Evolutionary conservation across 1,140 invertebrate genomes (phyloP).

Genomic region (Medauroidea extradentata): DNA sequence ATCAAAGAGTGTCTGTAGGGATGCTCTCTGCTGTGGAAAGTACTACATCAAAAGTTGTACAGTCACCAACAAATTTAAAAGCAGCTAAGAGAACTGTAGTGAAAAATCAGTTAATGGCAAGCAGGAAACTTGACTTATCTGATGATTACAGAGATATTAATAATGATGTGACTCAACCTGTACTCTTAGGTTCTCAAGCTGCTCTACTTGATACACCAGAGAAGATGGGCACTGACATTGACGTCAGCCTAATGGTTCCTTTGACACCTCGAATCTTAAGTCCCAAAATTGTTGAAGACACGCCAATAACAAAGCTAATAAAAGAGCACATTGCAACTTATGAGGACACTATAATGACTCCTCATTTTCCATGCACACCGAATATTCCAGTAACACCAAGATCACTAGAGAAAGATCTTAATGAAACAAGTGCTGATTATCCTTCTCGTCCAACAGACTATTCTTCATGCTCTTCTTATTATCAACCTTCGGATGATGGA

Average conservation of each 20-base stretch:
- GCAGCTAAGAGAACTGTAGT: neutral
- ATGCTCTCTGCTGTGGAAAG: neutral
- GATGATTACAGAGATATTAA: too few species aligned
- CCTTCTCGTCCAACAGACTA: conserved; percentile 3
- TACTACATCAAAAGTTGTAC: neutral
- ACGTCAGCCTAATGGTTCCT: neutral
- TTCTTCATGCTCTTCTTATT: conserved; percentile 9
- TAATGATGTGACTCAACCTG: too few species aligned
- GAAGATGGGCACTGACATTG: neutral
- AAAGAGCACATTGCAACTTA: neutral
- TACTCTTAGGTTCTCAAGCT: too few species aligned
- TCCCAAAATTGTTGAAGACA: conserved; percentile 3
- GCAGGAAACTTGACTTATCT: too few species aligned
- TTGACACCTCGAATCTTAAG: conserved; percentile 6
- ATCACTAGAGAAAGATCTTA: neutral
- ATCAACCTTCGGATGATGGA: neutral
- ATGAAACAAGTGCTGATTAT: neutral
- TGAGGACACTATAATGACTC: conserved; percentile 2
- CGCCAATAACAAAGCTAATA: conserved; percentile 3
- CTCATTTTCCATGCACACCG: conserved; percentile 5
- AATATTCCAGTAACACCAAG: neutral
- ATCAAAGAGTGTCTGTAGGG: neutral
- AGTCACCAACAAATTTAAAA: conserved; percentile 1
- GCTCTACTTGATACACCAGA: neutral
- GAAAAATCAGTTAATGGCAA: neutral